These are phyloP conservation scores for Syngnathus typhle DNA, from an alignment of 2,113 vertebrate species.

Conservation along the genomic window DNA sequence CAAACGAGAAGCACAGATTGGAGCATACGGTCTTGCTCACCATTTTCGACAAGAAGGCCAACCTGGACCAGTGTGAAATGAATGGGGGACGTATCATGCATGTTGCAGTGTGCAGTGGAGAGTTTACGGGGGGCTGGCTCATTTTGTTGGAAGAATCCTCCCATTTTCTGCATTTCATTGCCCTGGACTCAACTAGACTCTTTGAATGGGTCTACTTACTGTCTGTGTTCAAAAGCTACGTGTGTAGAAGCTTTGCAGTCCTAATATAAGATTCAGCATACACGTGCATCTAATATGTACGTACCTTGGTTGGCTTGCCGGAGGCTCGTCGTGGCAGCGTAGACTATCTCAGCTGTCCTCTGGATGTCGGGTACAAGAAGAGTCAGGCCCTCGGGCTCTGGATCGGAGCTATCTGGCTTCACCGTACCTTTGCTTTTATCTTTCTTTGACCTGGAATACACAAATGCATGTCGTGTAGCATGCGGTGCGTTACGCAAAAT, in stretches of 20 bases:
- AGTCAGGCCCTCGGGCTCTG: constrained; percentile 94
- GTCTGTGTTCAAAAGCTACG: neutral
- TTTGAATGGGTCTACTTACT: neutral
- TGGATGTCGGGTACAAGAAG: constrained; percentile 97
- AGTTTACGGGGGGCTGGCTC: constrained; percentile 31
- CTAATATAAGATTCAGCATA: neutral
- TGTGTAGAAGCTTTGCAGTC: neutral
- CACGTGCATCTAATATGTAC: constrained; percentile 58
- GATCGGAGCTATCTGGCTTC: constrained; percentile 86
- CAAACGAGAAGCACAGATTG: neutral
- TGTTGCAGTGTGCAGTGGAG: constrained; percentile 25
- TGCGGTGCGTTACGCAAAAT: neutral
- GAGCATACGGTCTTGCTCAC: neutral
- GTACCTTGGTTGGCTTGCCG: constrained; percentile 90
- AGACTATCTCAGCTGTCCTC: constrained; percentile 93
- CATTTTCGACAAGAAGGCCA: too few species aligned
- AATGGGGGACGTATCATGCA: constrained; percentile 16
- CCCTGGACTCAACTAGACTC: neutral
- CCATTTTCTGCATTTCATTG: neutral
- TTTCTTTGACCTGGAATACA: constrained; percentile 85
- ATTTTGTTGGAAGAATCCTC: constrained; percentile 1
- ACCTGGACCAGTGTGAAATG: too few species aligned
- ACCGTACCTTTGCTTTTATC: constrained; percentile 92
- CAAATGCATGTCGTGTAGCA: neutral
- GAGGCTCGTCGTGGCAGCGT: constrained; percentile 86